A percentile compares a stretch with the other conserved stretches of the same genome.
These are phyloP conservation scores for Himalopsyche japonica DNA, from an alignment of 2,888 invertebrate species.

Conservation along the genomic window DNA sequence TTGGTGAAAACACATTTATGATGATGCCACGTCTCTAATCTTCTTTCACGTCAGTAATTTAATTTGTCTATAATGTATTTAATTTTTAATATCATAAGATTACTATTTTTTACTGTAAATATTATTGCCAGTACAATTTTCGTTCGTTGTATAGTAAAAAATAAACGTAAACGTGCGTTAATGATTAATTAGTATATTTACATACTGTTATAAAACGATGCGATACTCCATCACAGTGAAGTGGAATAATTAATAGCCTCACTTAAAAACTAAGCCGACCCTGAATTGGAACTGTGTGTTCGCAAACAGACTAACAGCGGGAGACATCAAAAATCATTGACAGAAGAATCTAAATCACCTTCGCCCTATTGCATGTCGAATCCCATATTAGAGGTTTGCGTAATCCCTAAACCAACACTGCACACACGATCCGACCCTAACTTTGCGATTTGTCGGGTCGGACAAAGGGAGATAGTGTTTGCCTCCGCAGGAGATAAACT, in stretches of 20 bases:
- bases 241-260: background rate
- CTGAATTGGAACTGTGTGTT: background rate
- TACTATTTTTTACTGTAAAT: too few species aligned
- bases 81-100: too few species aligned
- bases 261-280: background rate
- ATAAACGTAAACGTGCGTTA: too few species aligned
- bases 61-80: too few species aligned
- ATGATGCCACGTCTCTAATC: too few species aligned
- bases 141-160: too few species aligned
- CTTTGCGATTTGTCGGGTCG: background rate
- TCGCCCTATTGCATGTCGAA: background rate
- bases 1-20: too few species aligned
- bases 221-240: background rate
- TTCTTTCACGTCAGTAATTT: too few species aligned
- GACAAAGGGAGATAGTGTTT: background rate
- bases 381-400: conserved; percentile 27
- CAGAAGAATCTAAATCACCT: background rate
- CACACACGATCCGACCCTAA: conserved; percentile 29
- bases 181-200: too few species aligned
- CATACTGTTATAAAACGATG: too few species aligned
- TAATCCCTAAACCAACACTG: conserved; percentile 30
- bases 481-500: conserved; percentile 4
- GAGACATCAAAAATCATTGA: background rate
- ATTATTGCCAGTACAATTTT: too few species aligned
- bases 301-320: conserved; percentile 8